Conservation (phyloP, 1,140 invertebrate genomes). For the Mycetomoellerius zeteki region DNA sequence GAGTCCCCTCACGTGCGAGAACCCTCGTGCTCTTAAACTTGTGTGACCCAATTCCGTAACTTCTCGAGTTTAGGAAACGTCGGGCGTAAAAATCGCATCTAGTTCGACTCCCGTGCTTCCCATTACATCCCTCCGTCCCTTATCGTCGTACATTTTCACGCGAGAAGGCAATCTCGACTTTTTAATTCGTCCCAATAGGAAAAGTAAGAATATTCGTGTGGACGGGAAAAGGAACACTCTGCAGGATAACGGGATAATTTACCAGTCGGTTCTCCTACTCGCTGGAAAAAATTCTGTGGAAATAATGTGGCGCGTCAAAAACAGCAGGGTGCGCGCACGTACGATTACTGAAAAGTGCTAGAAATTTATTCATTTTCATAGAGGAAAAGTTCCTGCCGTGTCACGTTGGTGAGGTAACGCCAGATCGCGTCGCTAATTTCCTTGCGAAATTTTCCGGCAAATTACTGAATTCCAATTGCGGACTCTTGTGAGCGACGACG, state of each 20-base stretch:
- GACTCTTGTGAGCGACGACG: slow-evolving; percentile 45
- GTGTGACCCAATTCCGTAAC: slow-evolving; percentile 71
- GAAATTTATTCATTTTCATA: slow-evolving; percentile 55
- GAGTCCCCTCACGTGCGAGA: slow-evolving; percentile 67
- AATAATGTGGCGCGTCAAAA: slow-evolving; percentile 30
- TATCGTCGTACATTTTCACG: neutral
- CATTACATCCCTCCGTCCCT: neutral
- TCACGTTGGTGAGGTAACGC: neutral
- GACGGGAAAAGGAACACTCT: neutral
- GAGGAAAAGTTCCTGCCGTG: slow-evolving; percentile 7
- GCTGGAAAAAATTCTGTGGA: slow-evolving; percentile 23
- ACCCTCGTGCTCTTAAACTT: slow-evolving; percentile 61
- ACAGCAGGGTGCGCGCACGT: neutral
- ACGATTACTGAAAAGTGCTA: slow-evolving; percentile 37
- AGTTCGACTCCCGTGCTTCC: slow-evolving; percentile 27
- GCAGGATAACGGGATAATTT: slow-evolving; percentile 1
- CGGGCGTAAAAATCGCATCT: slow-evolving; percentile 66
- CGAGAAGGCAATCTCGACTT: slow-evolving; percentile 39
- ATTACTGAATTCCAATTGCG: slow-evolving; percentile 33
- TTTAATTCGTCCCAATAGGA: slow-evolving; percentile 53
- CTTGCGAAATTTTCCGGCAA: slow-evolving; percentile 38
- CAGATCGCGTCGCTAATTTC: slow-evolving; percentile 41
- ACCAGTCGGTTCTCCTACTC: neutral
- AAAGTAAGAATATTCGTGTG: neutral
- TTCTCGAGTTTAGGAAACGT: slow-evolving; percentile 59